Base-by-base conservation (phyloP, 2,113 vertebrate genomes). In the Coracopsis vasa region DNA sequence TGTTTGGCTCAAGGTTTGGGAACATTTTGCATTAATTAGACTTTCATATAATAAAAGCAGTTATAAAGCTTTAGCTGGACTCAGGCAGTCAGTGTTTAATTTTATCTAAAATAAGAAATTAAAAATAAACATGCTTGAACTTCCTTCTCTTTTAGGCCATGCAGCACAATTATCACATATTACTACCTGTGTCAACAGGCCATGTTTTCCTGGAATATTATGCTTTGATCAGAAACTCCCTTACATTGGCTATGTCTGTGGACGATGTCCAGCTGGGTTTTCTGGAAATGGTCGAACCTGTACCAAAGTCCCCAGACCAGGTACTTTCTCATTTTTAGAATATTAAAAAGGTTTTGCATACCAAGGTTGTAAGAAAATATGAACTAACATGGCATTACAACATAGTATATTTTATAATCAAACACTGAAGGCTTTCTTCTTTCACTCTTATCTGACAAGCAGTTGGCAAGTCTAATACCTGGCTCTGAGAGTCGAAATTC, bases 151-250 rank as follows among this genome's bases (percentile, higher is more conserved):
- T 29, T 69, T 19, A 95, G 96, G 69, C 50, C 45, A 16, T 2
- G 47, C 72, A 83, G 88, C 67, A 6, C 15, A 33, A 18, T 94
- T 93, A 72, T 13, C 91, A 11, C 75, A 4, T 2, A 9, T 78
- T 2, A 96, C 97, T 5, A 94, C 95, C 10, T 99, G 98, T 87
- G 95, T 97, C 87, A 97, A 90, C 50, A 90, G 98, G 66, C 98
- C 98, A 0, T 99, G 98, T 47, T 99, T 98, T 82, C 98, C 98
- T 0, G 98, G 98, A 19, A 98, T 95, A 21, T 79, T 97, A 2
- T 99, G 98, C 62, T 96, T 98, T 41, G 97, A 98, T 88, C 85
- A 96, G 54, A 97, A 88, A 8, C 95, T 97, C 4, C 98, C 98
- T 9, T n/a, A 62, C 5, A 16, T 96, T 1, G 98, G 98, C 2